These are phyloP conservation scores for Entomyzon cyanotis DNA, from an alignment of 2,113 vertebrate species.

Conservation along the genomic window DNA sequence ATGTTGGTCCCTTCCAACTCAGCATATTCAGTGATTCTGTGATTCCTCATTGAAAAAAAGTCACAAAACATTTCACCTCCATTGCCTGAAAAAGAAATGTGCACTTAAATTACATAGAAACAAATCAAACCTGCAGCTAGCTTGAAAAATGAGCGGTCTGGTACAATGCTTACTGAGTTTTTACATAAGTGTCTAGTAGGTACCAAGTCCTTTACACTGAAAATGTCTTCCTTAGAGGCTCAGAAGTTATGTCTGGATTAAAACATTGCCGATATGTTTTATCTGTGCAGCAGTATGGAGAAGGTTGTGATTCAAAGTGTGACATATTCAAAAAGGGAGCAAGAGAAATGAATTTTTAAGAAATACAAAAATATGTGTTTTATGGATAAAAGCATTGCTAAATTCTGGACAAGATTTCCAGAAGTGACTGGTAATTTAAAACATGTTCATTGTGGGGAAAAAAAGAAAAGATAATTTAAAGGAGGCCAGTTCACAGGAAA, in stretches of 20 bases:
- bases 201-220: not conserved
- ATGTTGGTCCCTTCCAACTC: not conserved
- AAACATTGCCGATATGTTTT: not conserved
- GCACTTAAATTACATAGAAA: slow-evolving; percentile 40
- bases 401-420: not conserved
- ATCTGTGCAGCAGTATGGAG: not conserved
- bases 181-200: not conserved
- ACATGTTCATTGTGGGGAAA: not conserved
- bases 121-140: not conserved
- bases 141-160: slow-evolving; percentile 34
- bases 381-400: not conserved
- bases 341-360: not conserved
- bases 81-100: not conserved
- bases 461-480: not conserved
- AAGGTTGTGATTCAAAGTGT: not conserved
- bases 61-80: not conserved
- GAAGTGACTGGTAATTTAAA: not conserved
- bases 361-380: not conserved
- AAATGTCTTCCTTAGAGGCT: not conserved
- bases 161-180: not conserved
- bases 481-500: not conserved
- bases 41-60: not conserved
- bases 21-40: not conserved
- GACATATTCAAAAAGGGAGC: not conserved
- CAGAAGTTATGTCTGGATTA: not conserved